Base-by-base conservation (phyloP, 92 coral and sea anemone genomes). In the Epizoanthus stellaris region DNA sequence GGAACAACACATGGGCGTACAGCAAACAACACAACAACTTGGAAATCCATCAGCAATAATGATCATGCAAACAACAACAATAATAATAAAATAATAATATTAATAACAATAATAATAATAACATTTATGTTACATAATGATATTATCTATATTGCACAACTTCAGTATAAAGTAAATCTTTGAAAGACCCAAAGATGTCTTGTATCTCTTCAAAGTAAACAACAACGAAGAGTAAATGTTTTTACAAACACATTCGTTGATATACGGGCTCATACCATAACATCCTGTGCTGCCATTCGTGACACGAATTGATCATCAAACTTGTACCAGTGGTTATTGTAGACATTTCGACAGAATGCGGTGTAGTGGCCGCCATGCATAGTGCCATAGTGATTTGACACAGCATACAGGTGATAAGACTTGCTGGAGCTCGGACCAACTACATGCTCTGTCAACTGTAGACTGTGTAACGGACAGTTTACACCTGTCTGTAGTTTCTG, bases 281-380 rank as follows among this genome's bases (percentile, higher is more conserved):
- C 91, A 21, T 86, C 90, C 19, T 81, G 91, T n/a, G 89, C 77
- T 23, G 96, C 90, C 89, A 94, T 94, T 82, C 86, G 89, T 1
- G 96, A 81, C 13, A 96, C 98, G 52, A 88, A 86, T 75, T 92
- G 95, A 68, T 96, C 98, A 54, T 96, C 98, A 89, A 96, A 96
- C 82, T 96, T 96, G 87, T 94, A 94, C 98, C 98, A 96, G 12
- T 82, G 84, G 58, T 81, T 80, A 79, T 89, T 89, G 76, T 94
- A 89, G 20, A 92, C 91, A 71, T 77, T 96, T 76, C 85, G 84
- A 87, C 95, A 93, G 81, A 94, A 96, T 52, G 98, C 98, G 7
- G 98, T 96, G 83, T 96, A 96, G 79, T 96, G 98, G 5, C 98
- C 98, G n/a, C 98, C 95, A 67, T 94, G 98, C 98, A 96, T 96